These are phyloP conservation scores for Coleophora flavipennella DNA, from an alignment of 2,888 invertebrate species.

Conservation along the genomic window DNA sequence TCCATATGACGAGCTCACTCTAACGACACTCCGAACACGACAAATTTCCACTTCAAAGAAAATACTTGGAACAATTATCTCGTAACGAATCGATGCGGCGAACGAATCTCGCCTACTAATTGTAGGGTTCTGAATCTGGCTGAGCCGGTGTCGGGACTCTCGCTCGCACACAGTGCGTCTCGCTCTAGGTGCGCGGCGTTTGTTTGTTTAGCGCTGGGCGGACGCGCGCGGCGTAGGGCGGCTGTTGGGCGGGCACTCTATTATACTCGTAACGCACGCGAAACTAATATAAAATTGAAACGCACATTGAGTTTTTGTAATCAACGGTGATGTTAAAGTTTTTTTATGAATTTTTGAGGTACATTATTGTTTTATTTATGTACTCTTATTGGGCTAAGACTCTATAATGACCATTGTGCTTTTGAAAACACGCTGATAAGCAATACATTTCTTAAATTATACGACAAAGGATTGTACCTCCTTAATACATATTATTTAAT, in stretches of 20 bases:
- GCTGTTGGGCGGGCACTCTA: conserved; percentile 53
- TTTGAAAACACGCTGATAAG: no score
- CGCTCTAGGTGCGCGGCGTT: conserved; percentile 33
- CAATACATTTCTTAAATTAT: no score
- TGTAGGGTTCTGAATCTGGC: conserved; percentile 58
- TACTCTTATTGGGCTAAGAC: no score
- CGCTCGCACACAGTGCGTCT: conserved; percentile 39
- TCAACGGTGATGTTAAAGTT: conserved; percentile 12
- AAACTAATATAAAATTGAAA: conserved; percentile 44
- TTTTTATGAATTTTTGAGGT: no score
- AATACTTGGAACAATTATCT: conserved; percentile 62
- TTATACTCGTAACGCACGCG: conserved; percentile 31
- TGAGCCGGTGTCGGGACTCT: conserved; percentile 31
- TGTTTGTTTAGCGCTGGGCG: conserved; percentile 54
- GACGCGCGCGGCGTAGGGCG: conserved; percentile 53
- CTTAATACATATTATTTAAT: no score
- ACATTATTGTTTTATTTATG: no score
- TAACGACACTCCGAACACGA: conserved; percentile 43
- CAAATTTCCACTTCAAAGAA: conserved; percentile 36
- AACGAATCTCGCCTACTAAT: conserved; percentile 71
- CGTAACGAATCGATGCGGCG: conserved; percentile 71
- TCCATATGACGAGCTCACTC: conserved; percentile 28
- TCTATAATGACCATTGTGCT: no score
- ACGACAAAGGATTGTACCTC: no score
- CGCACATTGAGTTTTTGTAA: conserved; percentile 28